These are phyloP conservation scores for Lanius collurio DNA, from an alignment of 2,113 vertebrate species.

Conservation along the genomic window DNA sequence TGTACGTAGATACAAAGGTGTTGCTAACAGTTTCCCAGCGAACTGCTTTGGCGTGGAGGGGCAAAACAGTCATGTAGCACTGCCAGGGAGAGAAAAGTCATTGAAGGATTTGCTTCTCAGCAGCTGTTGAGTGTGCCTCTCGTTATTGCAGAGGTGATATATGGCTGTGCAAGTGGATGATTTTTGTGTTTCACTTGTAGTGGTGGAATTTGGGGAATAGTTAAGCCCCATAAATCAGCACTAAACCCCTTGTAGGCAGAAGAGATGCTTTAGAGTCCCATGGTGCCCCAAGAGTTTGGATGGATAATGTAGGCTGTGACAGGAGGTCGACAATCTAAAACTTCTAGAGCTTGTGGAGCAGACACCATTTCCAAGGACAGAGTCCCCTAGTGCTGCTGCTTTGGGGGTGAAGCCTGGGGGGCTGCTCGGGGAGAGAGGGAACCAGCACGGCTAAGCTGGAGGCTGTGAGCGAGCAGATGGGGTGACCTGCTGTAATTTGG, in stretches of 20 bases:
- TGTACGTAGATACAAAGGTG: neutral
- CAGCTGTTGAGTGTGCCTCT: neutral
- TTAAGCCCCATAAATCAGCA: neutral
- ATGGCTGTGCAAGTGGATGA: neutral
- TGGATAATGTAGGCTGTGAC: neutral
- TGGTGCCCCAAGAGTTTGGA: rapidly evolving
- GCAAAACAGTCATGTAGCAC: neutral
- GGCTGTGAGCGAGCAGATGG: neutral
- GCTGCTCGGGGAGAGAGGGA: rapidly evolving
- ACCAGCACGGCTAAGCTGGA: neutral
- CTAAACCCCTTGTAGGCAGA: neutral
- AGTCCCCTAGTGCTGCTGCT: neutral
- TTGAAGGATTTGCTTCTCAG: neutral
- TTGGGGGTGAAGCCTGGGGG: neutral
- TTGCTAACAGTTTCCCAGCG: neutral
- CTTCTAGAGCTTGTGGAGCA: neutral
- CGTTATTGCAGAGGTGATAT: neutral
- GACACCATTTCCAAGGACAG: neutral
- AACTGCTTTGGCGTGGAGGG: neutral
- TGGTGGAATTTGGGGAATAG: neutral
- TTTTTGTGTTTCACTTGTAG: neutral
- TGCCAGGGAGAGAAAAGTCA: neutral
- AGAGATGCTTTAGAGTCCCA: neutral
- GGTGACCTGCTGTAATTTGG: neutral
- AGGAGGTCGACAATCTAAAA: neutral